phyloP scores from a whole-genome alignment of 2,888 invertebrate genomes.

The Acronicta alni region DNA sequence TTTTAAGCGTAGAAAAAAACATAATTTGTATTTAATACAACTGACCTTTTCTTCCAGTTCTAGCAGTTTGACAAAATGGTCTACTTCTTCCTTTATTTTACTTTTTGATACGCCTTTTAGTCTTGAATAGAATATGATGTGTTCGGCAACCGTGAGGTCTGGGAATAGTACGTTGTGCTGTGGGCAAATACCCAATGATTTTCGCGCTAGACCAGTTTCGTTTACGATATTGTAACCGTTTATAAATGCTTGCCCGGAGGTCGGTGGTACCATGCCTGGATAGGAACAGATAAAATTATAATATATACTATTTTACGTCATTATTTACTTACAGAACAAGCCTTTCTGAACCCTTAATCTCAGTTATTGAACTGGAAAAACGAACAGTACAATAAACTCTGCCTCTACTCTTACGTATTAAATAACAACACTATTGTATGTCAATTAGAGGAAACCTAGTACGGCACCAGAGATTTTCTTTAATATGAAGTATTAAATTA shows the following conservation, averaged over 20 bases:
- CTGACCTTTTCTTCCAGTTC: conserved; percentile 91
- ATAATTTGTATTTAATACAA: conserved; percentile 14
- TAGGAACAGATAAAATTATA: conserved; percentile 6
- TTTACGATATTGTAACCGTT: conserved; percentile 92
- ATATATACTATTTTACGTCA: neutral
- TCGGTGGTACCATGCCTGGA: conserved; percentile 91
- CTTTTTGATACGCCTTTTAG: conserved; percentile 90
- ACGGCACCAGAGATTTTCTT: no score
- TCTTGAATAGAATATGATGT: conserved; percentile 94
- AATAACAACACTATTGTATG: no score
- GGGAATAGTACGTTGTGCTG: conserved; percentile 96
- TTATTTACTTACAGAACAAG: neutral
- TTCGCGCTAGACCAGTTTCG: conserved; percentile 92
- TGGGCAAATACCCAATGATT: conserved; percentile 94
- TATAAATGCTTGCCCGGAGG: conserved; percentile 92
- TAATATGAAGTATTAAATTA: no score
- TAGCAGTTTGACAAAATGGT: conserved; percentile 91
- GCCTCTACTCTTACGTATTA: no score
- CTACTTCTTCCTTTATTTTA: conserved; percentile 90
- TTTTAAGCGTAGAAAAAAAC: neutral
- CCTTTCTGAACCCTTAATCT: no score
- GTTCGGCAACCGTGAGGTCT: conserved; percentile 95
- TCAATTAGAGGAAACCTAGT: no score
- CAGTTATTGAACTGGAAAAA: no score
- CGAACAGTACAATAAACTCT: no score